Base-by-base conservation (phyloP, 2,888 invertebrate genomes). In the Zelleria hepariella region DNA sequence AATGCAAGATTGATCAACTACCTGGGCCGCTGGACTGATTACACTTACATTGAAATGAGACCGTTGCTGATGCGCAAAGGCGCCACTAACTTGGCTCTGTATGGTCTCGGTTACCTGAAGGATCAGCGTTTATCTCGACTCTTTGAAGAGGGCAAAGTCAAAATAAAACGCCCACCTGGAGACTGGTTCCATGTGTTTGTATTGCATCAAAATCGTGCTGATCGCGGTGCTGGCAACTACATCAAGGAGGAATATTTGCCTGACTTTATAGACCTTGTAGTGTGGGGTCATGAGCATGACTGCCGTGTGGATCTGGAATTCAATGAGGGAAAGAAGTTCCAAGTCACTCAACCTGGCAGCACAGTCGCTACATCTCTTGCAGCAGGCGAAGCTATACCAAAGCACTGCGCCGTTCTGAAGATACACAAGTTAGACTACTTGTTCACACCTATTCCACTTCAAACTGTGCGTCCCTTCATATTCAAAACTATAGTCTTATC, bases 241-340 rank as follows among this genome's bases (percentile, higher is more conserved):
- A 92, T 99, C 59, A 93, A 95, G 0, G 96, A 98, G 75, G 88
- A 91, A 68, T 88, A 91, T 64, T 73, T 97, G 62, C 98, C 98
- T 0, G 90, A 92, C 7, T 97, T 97, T 77, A 82, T 99, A 27
- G 93, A 99, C 80, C 86, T 99, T 23, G 93, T 98, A 7, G 87
- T 99, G 59, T 99, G 99, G 99, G 99, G 99, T 0, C 99, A 99
- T 75, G 99, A 99, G 75, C 99, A 99, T 77, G 98, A 97, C 71
- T 95, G 96, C 74, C 90, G 93, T 63, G 92, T 97, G 57, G 87
- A 89, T 0, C 94, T 95, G 2, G 93, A 93, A 68, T 76, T 77
- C 59, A 90, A 89, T 68, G 77, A 79, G 1, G 85, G 86, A 55
- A 79, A 80, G 7, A 73, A 82, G 25, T 93, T 94, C 65, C 90